Base-by-base conservation (phyloP, 2,888 invertebrate genomes). In the Slavum lentiscoides region DNA sequence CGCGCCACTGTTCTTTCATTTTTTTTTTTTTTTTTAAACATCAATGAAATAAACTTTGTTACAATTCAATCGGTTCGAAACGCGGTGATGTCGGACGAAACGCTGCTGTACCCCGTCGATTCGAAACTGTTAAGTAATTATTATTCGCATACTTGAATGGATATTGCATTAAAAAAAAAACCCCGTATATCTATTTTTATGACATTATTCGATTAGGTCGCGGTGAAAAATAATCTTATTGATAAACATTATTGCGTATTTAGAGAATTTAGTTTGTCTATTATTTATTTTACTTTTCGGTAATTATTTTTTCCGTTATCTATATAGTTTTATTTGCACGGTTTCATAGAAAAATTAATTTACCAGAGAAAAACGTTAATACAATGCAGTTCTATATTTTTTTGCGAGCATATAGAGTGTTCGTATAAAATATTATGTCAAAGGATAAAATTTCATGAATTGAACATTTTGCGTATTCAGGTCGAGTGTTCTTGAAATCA, bases 31-130 rank as follows among this genome's bases (percentile, higher is more conserved):
- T 37, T 69, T 69, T 55, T n/a, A 37, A 58, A 58, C 37, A 70
- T 70, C 58, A 37, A 37, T 70, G 15, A 70, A 58, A 58, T 70
- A 70, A 70, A 55, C n/a, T 55, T 55, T 69, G n/a, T n/a, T n/a
- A 55, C 58, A 70, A 70, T 70, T 70, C 70, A 58, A 70, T 70
- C 15, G n/a, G n/a, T 21, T 19, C 11, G 19, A 69, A 49, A 49
- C 13, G 13, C 13, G 13, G 3, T 55, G 37, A 69, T 69, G 37
- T 68, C 30, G 17, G 17, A 23, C 15, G 53, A 68, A 53, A 53
- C 68, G 17, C 23, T 1, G 11, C 30, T 21, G n/a, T 21, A 43
- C 21, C 53, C 19, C 17, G 9, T 30, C 9, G 17, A n/a, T 68
- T 68, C 21, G 21, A 23, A 49, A 23, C 9, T 11, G 15, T 17